Evolutionary conservation across 1,140 invertebrate species (phyloP).

Genomic region (Gyrodactylus bullatarudis): DNA sequence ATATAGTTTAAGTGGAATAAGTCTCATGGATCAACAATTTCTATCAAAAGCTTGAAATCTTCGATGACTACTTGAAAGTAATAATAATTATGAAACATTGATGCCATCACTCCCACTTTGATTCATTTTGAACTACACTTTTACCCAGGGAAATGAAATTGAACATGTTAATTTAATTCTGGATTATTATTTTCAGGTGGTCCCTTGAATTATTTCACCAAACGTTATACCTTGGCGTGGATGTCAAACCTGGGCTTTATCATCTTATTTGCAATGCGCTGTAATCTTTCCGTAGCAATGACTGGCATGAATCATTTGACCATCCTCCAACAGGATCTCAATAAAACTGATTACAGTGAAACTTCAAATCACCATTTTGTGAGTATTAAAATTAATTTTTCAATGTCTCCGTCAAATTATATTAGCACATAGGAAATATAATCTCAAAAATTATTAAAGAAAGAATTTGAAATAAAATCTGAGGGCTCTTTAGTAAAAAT

Average conservation of each 20-base stretch:
- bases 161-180: no score
- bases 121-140: not conserved
- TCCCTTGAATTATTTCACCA: not conserved
- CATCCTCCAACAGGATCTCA: no score
- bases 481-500: no score
- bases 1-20: not conserved
- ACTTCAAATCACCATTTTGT: no score
- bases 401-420: no score
- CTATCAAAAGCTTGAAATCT: not conserved
- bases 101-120: not conserved
- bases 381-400: no score
- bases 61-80: no score
- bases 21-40: not conserved
- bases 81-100: not conserved
- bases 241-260: conserved; percentile 18
- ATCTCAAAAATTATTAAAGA: no score
- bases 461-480: no score
- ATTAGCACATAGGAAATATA: no score
- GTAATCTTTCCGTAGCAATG: conserved; percentile 13
- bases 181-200: not conserved
- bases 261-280: conserved; percentile 27
- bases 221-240: conserved; percentile 16
- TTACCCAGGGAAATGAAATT: not conserved
- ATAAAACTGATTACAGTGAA: no score
- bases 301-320: not conserved